phyloP scores from a whole-genome alignment of 37 sponge, comb jelly and placozoan species.

The Bolinopsis microptera region DNA sequence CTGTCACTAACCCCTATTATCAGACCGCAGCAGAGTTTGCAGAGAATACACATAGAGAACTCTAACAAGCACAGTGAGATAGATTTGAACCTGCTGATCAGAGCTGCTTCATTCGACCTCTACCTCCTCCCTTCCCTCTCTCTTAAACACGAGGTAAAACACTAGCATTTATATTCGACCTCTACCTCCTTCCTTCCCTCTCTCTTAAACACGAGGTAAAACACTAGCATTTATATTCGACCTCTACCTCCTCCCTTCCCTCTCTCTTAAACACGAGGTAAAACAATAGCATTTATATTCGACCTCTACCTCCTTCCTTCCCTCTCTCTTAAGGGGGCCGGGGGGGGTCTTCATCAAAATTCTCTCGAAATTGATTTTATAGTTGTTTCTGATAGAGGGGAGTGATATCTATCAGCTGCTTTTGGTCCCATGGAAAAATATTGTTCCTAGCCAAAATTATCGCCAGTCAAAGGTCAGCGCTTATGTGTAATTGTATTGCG shows the following conservation, averaged over 20 bases:
- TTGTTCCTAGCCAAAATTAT: no score
- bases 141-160: not conserved
- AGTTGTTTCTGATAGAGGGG: no score
- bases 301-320: no score
- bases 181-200: not conserved
- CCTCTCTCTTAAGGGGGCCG: no score
- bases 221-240: no score
- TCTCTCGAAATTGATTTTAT: no score
- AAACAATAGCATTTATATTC: no score
- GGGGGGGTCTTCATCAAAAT: no score
- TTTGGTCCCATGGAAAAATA: no score
- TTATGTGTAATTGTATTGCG: no score
- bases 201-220: not conserved
- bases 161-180: not conserved
- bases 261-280: not conserved
- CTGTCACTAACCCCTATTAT: not conserved
- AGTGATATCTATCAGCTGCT: no score
- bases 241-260: not conserved
- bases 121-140: constrained; percentile 48
- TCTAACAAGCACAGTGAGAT: not conserved
- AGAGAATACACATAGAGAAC: constrained; percentile 4
- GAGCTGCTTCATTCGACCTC: constrained; percentile 26
- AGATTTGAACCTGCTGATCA: not conserved
- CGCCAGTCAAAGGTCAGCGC: no score
- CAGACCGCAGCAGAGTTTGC: constrained; percentile 13